phyloP scores from a whole-genome alignment of 2,797 vertebrate species.

The Lutra lutra region DNA sequence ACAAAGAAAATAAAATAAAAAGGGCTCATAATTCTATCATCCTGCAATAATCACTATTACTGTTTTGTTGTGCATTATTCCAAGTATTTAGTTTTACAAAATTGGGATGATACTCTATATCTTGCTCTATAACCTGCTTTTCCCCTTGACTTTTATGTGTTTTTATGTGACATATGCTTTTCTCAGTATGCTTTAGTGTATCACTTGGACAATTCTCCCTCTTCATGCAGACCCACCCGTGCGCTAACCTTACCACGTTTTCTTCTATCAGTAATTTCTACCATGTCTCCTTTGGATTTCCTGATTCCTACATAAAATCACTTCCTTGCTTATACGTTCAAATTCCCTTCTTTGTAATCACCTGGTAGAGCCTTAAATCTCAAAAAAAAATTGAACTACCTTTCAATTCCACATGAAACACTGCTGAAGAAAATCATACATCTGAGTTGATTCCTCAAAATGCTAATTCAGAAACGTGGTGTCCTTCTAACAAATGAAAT shows the following conservation, averaged over 20 bases:
- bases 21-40: conserved; percentile 31
- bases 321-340: neutral
- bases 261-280: neutral
- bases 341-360: neutral
- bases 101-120: too few relatives aligned
- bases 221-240: neutral
- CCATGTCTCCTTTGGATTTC: neutral
- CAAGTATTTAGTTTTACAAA: neutral
- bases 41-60: neutral
- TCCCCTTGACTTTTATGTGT: neutral
- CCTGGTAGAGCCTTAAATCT: neutral
- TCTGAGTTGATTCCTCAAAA: neutral
- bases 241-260: accelerated
- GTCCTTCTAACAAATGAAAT: neutral
- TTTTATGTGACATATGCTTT: neutral
- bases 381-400: neutral
- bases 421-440: neutral
- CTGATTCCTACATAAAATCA: neutral
- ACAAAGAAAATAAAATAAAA: conserved; percentile 55
- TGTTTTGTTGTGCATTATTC: neutral
- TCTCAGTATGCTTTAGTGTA: neutral
- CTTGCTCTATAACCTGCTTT: neutral
- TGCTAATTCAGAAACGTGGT: neutral
- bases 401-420: neutral
- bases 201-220: accelerated